phyloP scores from a whole-genome alignment of 2,888 invertebrate species.

The Netelia virgata region DNA sequence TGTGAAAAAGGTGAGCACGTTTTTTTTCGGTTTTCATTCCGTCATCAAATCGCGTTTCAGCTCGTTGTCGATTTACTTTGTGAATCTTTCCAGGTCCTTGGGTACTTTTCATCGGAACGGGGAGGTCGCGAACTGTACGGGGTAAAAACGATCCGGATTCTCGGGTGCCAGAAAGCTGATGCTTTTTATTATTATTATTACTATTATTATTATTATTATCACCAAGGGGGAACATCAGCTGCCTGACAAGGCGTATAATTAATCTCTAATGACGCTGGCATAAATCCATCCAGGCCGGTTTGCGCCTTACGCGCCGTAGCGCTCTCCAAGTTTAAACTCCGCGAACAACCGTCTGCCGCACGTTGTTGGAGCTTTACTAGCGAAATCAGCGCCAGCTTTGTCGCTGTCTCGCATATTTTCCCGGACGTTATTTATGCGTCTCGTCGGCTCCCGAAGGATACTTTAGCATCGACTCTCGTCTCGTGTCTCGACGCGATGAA shows the following conservation, averaged over 20 bases:
- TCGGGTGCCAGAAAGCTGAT: conserved; percentile 69
- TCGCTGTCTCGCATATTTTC: conserved; percentile 80
- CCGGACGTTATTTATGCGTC: conserved; percentile 77
- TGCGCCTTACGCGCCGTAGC: conserved; percentile 58
- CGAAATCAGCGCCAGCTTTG: conserved; percentile 80
- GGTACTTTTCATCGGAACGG: neutral
- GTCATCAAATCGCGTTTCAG: no score
- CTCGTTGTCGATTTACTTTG: no score
- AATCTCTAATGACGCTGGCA: conserved; percentile 82
- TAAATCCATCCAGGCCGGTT: conserved; percentile 81
- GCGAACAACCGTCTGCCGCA: conserved; percentile 30
- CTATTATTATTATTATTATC: neutral
- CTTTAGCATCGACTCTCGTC: neutral
- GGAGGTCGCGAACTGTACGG: no score
- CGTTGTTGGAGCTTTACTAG: conserved; percentile 73
- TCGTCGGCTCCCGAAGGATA: conserved; percentile 68
- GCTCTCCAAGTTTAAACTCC: conserved; percentile 33
- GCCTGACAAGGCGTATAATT: conserved; percentile 83
- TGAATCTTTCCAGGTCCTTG: neutral
- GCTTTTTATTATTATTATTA: neutral
- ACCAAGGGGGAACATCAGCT: conserved; percentile 77
- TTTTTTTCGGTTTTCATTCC: no score
- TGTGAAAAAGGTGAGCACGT: no score
- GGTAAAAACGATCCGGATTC: conserved; percentile 32
- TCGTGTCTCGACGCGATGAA: neutral